Base-by-base conservation (phyloP, 2,113 vertebrate genomes). In the Mustela lutreola region DNA sequence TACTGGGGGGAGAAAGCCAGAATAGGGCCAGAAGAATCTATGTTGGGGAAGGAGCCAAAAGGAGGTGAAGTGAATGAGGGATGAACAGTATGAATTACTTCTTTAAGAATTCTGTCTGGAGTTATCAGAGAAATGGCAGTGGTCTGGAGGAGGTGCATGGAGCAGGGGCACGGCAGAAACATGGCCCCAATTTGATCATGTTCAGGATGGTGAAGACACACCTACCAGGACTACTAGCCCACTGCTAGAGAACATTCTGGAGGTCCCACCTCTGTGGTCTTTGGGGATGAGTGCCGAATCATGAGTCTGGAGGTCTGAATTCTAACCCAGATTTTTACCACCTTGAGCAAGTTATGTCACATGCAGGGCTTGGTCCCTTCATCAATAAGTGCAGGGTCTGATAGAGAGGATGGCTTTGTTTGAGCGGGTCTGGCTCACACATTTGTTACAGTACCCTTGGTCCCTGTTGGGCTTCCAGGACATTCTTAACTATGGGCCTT, bases 281-380 rank as follows among this genome's bases (percentile, higher is more conserved):
- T 36, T 56, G 48, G 75, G 88, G 53, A 42, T 45, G 70, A 62
- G n/a, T 24, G 18, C 50, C 71, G 65, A 94, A 26, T 21, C 67
- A 10, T 2, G 36, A 80, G 42, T 70, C 67, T 36, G 70, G 82
- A 70, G 28, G 62, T 63, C 12, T 96, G 90, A 82, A 39, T 70
- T 89, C 73, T 73, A 85, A 76, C 26, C 45, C 71, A 58, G 36
- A 11, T 75, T 90, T 94, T 94, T 84, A 70, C 26, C 33, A 89
- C 36, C 48, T 19, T 45, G 5, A 92, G 31, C 22, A 36, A 76
- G 56, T 36, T 24, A 22, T 9, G 33, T 79, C 67, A 42, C 53
- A 12, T 7, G 4, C 45, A 79, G 63, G 62, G 24, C 45, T 87
- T 5, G 21, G 84, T 73, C 76, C 62, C 53, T 67, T 90, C 36